These are phyloP conservation scores for Formicarius rufipectus DNA, from an alignment of 2,113 vertebrate genomes.

Conservation along the genomic window DNA sequence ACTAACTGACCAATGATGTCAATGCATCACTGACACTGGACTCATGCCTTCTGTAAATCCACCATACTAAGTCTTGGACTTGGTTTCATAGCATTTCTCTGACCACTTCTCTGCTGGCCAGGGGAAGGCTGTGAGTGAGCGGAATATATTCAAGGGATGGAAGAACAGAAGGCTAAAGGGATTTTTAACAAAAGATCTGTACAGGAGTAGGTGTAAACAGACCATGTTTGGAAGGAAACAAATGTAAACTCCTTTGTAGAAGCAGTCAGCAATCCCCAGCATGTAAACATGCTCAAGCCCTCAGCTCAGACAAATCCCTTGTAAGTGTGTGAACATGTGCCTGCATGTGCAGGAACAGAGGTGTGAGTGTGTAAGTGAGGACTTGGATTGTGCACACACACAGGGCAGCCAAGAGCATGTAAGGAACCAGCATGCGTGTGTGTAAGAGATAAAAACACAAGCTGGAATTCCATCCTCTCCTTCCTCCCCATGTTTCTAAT, in stretches of 20 bases:
- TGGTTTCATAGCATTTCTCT: not conserved
- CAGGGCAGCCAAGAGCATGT: not conserved
- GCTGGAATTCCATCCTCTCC: conserved; percentile 54
- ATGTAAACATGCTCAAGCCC: not conserved
- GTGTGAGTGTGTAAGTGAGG: not conserved
- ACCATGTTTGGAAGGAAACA: not conserved
- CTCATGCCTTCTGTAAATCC: not conserved
- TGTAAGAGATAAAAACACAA: conserved; percentile 50
- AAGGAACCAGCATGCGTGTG: not conserved
- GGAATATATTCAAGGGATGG: not conserved
- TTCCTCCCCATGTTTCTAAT: conserved; percentile 69
- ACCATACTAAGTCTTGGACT: not conserved
- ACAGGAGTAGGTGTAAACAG: not conserved
- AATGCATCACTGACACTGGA: not conserved
- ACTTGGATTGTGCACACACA: not conserved
- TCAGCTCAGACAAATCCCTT: not conserved
- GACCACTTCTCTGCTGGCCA: not conserved
- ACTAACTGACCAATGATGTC: not conserved
- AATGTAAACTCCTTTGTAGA: not conserved
- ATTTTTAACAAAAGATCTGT: not conserved
- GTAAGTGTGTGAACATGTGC: not conserved
- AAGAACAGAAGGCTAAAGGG: not conserved
- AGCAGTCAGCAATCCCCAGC: not conserved
- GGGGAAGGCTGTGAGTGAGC: not conserved
- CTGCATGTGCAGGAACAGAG: not conserved